Evolutionary conservation across 2,113 vertebrate genomes (phyloP).

Genomic region (Chaetodon trifascialis): DNA sequence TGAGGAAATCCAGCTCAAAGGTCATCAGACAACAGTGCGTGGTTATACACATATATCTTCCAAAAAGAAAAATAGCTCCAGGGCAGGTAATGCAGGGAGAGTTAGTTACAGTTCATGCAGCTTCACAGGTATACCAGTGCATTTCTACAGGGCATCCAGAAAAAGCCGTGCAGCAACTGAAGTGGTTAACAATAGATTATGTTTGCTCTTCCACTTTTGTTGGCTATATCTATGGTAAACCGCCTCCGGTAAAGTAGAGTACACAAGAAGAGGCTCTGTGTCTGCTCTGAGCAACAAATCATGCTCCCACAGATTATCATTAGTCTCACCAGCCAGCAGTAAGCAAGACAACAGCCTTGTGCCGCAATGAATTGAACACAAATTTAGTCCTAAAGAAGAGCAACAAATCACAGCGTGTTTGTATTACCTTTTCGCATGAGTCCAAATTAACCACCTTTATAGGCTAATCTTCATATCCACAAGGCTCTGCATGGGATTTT

Average conservation of each 20-base stretch:
- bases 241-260: slow-evolving; percentile 50
- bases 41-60: slow-evolving; percentile 15
- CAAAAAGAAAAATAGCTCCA: slow-evolving; percentile 33
- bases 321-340: slow-evolving; percentile 43
- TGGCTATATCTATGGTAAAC: slow-evolving; percentile 65
- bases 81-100: slow-evolving; percentile 26
- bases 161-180: slow-evolving; percentile 54
- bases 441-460: background rate
- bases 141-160: slow-evolving; percentile 60
- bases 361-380: slow-evolving; percentile 29
- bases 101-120: slow-evolving; percentile 9
- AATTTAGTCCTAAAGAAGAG: slow-evolving; percentile 18
- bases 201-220: slow-evolving; percentile 62
- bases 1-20: slow-evolving; percentile 43
- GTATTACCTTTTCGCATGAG: background rate
- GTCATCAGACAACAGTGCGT: slow-evolving; percentile 32
- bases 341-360: slow-evolving; percentile 32
- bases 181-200: slow-evolving; percentile 73
- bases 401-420: slow-evolving; percentile 25
- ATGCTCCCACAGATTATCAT: slow-evolving; percentile 53
- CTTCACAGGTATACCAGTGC: slow-evolving; percentile 43
- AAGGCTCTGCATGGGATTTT: slow-evolving; percentile 2
- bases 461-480: slow-evolving; percentile 18
- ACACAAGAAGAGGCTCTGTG: slow-evolving; percentile 59
- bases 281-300: slow-evolving; percentile 51